These are phyloP conservation scores for Zingel zingel DNA, from an alignment of 2,113 vertebrate species.

Conservation along the genomic window DNA sequence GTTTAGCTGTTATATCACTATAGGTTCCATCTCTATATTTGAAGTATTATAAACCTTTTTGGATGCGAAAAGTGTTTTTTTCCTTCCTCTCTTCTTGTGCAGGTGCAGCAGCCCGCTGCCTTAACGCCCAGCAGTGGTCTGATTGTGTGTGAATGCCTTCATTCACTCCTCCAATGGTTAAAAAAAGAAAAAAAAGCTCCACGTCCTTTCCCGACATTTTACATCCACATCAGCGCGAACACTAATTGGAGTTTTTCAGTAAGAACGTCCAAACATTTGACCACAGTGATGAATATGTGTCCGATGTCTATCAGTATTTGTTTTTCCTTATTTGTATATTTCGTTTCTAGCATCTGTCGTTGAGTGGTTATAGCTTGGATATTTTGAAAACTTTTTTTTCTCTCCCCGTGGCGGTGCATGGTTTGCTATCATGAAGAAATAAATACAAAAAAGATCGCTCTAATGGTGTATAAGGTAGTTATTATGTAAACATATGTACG, in stretches of 20 bases:
- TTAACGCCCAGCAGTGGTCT: neutral
- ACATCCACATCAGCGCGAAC: conserved; percentile 41
- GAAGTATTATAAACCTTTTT: neutral
- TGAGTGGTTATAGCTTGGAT: conserved; percentile 28
- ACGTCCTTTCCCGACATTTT: conserved; percentile 11
- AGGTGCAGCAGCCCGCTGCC: conserved; percentile 20
- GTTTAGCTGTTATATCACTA: no score
- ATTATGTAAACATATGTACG: neutral
- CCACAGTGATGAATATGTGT: conserved; percentile 52
- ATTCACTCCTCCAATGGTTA: conserved; percentile 27
- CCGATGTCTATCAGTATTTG: conserved; percentile 47
- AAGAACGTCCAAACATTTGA: conserved; percentile 57
- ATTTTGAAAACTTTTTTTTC: neutral
- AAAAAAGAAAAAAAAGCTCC: neutral
- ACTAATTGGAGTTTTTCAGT: conserved; percentile 27
- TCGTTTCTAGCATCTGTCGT: conserved; percentile 54
- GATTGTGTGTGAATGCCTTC: conserved; percentile 31
- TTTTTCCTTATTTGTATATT: conserved; percentile 46
- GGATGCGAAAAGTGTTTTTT: neutral
- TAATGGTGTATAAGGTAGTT: neutral
- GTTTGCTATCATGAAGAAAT: conserved; percentile 4
- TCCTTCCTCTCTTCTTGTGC: neutral
- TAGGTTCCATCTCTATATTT: neutral
- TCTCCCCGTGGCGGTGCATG: neutral
- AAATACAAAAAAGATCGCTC: neutral